Percentiles rank a stretch among this genome's conserved stretches.
phyloP scores from a whole-genome alignment of 1,140 invertebrate genomes.

The Aphaenogaster floridana region DNA sequence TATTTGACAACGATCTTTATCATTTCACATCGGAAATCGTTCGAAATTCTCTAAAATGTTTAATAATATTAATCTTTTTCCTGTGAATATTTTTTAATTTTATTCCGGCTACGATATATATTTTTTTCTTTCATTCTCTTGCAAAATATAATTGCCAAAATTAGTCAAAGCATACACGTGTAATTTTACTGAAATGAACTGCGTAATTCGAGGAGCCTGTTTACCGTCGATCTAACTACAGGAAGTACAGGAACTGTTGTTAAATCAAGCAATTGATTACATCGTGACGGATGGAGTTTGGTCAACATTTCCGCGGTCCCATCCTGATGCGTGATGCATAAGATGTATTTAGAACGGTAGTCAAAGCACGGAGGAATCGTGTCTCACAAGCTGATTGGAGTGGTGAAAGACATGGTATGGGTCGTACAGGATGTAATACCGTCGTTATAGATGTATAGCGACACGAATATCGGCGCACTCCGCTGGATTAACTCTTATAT shows the following conservation, averaged over 20 bases:
- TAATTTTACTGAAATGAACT: background rate
- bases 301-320: background rate
- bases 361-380: conserved; percentile 12
- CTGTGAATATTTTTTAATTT: background rate
- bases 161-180: background rate
- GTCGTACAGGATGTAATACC: conserved; percentile 39
- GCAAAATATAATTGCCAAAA: background rate
- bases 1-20: background rate
- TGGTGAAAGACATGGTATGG: conserved; percentile 13
- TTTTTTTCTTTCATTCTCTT: background rate
- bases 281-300: conserved; percentile 12
- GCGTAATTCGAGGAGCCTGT: background rate
- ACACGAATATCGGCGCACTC: conserved; percentile 70
- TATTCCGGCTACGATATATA: background rate
- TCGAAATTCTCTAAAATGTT: background rate
- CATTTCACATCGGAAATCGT: background rate
- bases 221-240: background rate
- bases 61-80: background rate
- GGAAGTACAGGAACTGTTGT: background rate
- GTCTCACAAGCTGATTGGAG: conserved; percentile 26
- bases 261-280: conserved; percentile 34
- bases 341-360: conserved; percentile 21
- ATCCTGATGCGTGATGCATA: conserved; percentile 1
- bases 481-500: conserved; percentile 77
- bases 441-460: conserved; percentile 17